Base-by-base conservation (phyloP, 2,797 vertebrate species). In the Coreius guichenoti region DNA sequence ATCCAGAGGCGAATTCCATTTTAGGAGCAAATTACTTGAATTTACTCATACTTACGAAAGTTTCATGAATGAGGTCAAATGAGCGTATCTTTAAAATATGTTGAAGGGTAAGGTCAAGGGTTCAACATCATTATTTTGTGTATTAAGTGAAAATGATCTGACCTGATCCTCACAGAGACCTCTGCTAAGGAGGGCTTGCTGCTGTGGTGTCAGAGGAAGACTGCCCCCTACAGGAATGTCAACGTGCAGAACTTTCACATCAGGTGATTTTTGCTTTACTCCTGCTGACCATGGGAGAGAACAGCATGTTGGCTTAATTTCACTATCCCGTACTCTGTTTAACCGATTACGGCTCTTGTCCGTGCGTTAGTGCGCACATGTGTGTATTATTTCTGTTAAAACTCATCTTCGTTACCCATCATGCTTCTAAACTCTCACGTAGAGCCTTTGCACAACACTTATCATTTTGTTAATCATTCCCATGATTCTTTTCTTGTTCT, bases 201-300 rank as follows among this genome's bases (percentile, higher is more conserved):
- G 88, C 91, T 97, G 72, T 97, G 96, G 96, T 97, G 96, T 92
- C 96, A 97, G 92, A 95, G 96, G 85, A 97, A 97, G 94, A 97
- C 96, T 23, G 96, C 96, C 31, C 96, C 96, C 8, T 97, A 97
- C 90, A 96, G 97, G 92, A 97, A 97, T 5, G 96, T 97, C 88
- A 97, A 97, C 87, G 96, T 97, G 89, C 96, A 97, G 91, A 97
- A 97, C 93, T 97, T 97, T 94, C 96, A 97, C 89, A 97, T 97
- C 91, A 97, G 96, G 96, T 97, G 92, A 92, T 87, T 58, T 19
- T 70, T 51, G 39, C 77, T 82, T 81, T 16, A 72, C 81, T 33
- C 19, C 6, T 67, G 23, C 21, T 47, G 51, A 39, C 26, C 23
- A 74, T 26, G 14, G 5, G 23, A 82, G 5, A 26, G 68, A 77